Conservation (phyloP, 2,797 vertebrate species). For the Chelon labrosus region DNA sequence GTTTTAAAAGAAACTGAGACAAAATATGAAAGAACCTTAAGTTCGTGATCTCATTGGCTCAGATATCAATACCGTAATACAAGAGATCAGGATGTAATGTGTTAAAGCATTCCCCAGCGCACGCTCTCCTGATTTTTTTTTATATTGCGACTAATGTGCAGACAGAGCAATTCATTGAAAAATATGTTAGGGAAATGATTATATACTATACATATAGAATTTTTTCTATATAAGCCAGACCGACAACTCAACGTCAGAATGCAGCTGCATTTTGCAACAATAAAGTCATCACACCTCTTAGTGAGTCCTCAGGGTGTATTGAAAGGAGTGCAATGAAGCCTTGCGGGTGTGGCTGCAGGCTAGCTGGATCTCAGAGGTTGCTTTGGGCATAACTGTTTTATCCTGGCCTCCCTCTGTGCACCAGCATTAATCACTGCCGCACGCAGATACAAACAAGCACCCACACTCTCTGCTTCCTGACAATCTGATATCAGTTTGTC, state of each 20-base stretch:
- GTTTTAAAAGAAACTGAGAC: slow-evolving; percentile 18
- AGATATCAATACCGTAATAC: slow-evolving; percentile 23
- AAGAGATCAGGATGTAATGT: slow-evolving; percentile 32
- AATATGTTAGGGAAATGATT: slow-evolving; percentile 17
- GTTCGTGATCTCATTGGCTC: slow-evolving; percentile 19
- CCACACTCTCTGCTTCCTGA: slow-evolving; percentile 23
- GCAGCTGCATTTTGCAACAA: slow-evolving; percentile 47
- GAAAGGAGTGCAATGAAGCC: slow-evolving; percentile 54
- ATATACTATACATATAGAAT: background rate
- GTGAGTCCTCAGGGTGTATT: slow-evolving; percentile 51
- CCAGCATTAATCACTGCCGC: slow-evolving; percentile 67
- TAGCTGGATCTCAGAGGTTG: slow-evolving; percentile 61
- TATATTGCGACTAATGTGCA: slow-evolving; percentile 56
- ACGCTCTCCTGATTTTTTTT: slow-evolving; percentile 22
- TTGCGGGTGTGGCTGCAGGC: slow-evolving; percentile 72
- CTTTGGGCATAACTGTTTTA: slow-evolving; percentile 71
- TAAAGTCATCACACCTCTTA: slow-evolving; percentile 58
- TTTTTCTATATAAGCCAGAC: slow-evolving; percentile 4
- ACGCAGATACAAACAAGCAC: slow-evolving; percentile 55
- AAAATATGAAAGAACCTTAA: slow-evolving; percentile 16
- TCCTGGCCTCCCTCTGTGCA: slow-evolving; percentile 55
- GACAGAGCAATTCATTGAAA: slow-evolving; percentile 44
- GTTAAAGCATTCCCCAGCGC: slow-evolving; percentile 33
- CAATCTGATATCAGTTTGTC: slow-evolving; percentile 49
- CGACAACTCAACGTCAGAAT: slow-evolving; percentile 47